Evolutionary conservation across 92 coral and sea anemone genomes (phyloP), one percentile per base, ranked within the genome.

Genomic region (Pocillopora grandis): DNA sequence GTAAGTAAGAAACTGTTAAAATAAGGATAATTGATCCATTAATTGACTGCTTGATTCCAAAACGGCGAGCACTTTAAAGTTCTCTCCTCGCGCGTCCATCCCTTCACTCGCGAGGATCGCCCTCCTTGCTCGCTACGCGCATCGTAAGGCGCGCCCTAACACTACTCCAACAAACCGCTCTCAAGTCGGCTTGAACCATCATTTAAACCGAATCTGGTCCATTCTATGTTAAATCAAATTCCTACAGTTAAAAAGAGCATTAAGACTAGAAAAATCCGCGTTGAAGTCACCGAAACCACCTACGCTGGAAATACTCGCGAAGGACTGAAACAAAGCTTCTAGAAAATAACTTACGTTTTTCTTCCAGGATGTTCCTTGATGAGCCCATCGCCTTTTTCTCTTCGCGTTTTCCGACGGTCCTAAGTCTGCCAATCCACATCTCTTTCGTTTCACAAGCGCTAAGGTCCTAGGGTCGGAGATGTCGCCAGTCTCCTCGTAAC

Each of bases 371-470:
- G 89, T 88, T 55, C 98, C 96, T 61, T 96, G 98, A 1, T 90
- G 21, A 19, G 95, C 93, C 72, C 90, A 94, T 89, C 98, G 79
- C 68, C 89, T 80, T 65, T 89, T 88, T 83, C 98, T 86, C 16
- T 88, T 85, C 79, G 92, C 85, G 9, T 74, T 87, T 76, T 96
- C 98, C 11, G 98, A 81, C 11, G 96, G 93, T 42, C 98, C 95
- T 62, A 90, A 84, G 77, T 96, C 98, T 36, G 95, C 82, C 81
- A 96, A 61, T 17, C 95, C 98, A 55, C 98, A 96, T 58, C 98
- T 87, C 12, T 90, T 75, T 31, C 67, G 77, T 1, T 92, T 90
- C 62, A 94, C 93, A 81, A 92, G 73, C 13, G 76, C 62, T 76
- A 94, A 80, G 3, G 98, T 92, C 3, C 78, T 84, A 12, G 91